These are phyloP conservation scores for Eciton burchellii DNA, from an alignment of 1,140 invertebrate genomes.

Conservation along the genomic window DNA sequence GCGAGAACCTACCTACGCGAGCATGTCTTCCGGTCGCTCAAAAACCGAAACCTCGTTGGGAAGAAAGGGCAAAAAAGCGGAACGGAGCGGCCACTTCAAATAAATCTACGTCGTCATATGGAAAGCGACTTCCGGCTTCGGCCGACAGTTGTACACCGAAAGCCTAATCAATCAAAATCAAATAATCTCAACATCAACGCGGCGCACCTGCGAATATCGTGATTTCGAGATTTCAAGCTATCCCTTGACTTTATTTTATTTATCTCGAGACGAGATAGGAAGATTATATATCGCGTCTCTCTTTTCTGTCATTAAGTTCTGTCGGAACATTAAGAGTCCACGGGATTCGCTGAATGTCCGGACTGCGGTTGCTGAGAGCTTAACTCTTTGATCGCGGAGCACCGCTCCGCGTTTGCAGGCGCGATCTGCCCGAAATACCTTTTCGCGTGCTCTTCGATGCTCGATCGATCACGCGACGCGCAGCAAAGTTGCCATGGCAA, in stretches of 20 bases:
- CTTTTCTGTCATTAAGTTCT: background rate
- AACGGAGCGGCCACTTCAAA: constrained; percentile 14
- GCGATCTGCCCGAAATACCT: too few species aligned
- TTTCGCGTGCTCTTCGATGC: too few species aligned
- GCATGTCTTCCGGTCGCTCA: constrained; percentile 37
- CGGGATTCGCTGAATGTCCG: background rate
- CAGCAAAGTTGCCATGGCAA: too few species aligned
- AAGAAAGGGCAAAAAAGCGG: background rate
- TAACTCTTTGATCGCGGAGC: too few species aligned
- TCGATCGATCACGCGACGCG: too few species aligned
- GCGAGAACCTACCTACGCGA: constrained; percentile 10
- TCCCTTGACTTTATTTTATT: background rate
- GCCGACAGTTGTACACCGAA: background rate
- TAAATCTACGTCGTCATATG: constrained; percentile 14
- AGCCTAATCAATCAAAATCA: constrained; percentile 17
- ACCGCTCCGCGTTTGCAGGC: too few species aligned
- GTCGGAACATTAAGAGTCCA: background rate
- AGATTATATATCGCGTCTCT: background rate
- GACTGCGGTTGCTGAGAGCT: too few species aligned
- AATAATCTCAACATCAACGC: constrained; percentile 30
- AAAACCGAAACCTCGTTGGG: constrained; percentile 33
- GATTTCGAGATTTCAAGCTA: constrained; percentile 7
- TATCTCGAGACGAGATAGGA: background rate
- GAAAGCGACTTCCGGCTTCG: constrained; percentile 21
- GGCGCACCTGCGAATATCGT: background rate